These are phyloP conservation scores for Hypolimnas misippus DNA, from an alignment of 2,888 invertebrate genomes.

Conservation along the genomic window DNA sequence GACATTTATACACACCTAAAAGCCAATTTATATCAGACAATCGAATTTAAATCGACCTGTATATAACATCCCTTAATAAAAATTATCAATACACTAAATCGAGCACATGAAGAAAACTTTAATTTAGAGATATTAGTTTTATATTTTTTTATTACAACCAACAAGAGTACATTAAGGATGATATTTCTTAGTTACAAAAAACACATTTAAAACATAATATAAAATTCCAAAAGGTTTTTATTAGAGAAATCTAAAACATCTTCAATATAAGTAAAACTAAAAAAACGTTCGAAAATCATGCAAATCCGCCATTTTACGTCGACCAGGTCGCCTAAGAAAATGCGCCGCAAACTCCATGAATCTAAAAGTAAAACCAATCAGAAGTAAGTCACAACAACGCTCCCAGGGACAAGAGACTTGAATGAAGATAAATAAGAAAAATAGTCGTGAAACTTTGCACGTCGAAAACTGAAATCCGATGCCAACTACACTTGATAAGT, in stretches of 20 bases:
- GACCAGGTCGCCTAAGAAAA: constrained; percentile 8
- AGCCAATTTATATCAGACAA: too few relatives aligned
- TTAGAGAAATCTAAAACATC: neutral
- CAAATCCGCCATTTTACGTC: constrained; percentile 2
- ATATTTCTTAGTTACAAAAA: too few relatives aligned
- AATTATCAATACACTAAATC: too few relatives aligned
- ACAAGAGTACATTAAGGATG: too few relatives aligned
- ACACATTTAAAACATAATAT: neutral
- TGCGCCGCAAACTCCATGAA: constrained; percentile 2
- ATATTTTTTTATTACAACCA: too few relatives aligned
- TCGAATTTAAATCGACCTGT: too few relatives aligned
- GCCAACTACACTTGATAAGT: constrained; percentile 13
- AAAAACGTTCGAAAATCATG: neutral
- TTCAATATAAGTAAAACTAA: neutral
- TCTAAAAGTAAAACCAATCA: constrained; percentile 22
- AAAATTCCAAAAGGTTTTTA: too few relatives aligned
- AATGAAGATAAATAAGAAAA: constrained; percentile 10
- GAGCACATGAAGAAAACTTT: too few relatives aligned
- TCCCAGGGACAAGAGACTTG: constrained; percentile 9
- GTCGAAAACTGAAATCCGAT: constrained; percentile 8
- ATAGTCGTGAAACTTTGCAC: constrained; percentile 11
- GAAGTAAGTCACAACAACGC: constrained; percentile 19
- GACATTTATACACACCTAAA: too few relatives aligned
- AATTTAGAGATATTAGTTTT: too few relatives aligned
- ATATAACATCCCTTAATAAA: too few relatives aligned